A percentile compares a stretch with the other conserved stretches of the same genome.
Evolutionary conservation across 2,888 invertebrate species (phyloP).

Genomic region (Phengaris alcon): DNA sequence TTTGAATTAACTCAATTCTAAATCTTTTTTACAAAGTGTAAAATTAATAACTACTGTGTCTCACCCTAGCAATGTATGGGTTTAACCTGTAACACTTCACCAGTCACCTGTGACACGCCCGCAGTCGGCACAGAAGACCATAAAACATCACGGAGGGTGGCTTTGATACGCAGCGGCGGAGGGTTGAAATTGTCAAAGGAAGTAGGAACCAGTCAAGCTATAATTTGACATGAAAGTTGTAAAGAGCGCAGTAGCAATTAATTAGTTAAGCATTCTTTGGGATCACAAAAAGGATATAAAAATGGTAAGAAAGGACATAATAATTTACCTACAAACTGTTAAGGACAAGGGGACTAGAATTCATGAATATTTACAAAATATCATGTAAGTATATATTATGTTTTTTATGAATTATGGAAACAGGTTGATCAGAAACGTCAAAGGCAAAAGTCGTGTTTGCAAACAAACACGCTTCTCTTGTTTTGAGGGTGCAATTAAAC

Average conservation of each 20-base stretch:
- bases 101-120: not conserved
- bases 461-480: not conserved
- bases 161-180: not conserved
- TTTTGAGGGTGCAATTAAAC: not conserved
- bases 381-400: no score
- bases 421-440: no score
- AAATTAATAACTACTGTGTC: no score
- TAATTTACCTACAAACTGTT: not conserved
- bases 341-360: no score
- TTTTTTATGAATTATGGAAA: no score
- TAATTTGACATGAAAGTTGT: not conserved
- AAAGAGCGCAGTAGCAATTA: not conserved
- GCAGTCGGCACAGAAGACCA: not conserved
- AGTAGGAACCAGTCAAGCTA: not conserved
- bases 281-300: not conserved
- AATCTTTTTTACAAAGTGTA: no score
- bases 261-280: not conserved
- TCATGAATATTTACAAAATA: no score
- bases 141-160: not conserved
- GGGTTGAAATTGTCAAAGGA: constrained; percentile 14
- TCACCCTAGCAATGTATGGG: no score
- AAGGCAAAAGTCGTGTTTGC: no score
- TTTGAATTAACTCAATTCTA: no score
- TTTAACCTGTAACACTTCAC: not conserved
- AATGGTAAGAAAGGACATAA: not conserved